Conservation (phyloP, 2,797 vertebrate genomes). For the Enteromius argenteus region DNA sequence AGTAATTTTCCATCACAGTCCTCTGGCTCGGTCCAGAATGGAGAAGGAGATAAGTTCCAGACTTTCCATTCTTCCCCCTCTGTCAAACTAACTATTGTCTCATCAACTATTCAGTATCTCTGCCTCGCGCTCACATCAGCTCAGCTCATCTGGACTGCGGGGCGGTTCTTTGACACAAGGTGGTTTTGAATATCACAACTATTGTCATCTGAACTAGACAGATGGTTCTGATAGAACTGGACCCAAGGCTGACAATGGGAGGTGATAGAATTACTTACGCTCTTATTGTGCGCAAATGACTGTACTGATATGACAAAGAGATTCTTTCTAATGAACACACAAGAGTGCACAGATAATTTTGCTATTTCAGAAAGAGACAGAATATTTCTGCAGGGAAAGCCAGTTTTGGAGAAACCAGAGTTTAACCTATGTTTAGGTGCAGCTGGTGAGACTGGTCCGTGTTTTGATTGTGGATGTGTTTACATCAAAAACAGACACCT, state of each 20-base stretch:
- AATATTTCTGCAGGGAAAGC: not conserved
- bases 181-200: slow-evolving; percentile 65
- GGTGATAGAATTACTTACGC: slow-evolving; percentile 36
- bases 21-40: slow-evolving; percentile 52
- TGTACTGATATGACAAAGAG: not conserved
- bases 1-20: slow-evolving; percentile 62
- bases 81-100: slow-evolving; percentile 75
- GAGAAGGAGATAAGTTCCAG: slow-evolving; percentile 46
- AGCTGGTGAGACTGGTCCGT: not conserved
- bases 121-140: slow-evolving; percentile 77
- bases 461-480: not conserved
- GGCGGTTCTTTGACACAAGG: slow-evolving; percentile 69
- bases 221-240: slow-evolving; percentile 64
- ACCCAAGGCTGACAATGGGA: slow-evolving; percentile 29
- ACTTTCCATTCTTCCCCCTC: slow-evolving; percentile 62
- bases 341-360: not conserved
- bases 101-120: slow-evolving; percentile 85
- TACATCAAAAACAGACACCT: not conserved
- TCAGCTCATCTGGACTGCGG: slow-evolving; percentile 71
- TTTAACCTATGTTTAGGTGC: not conserved
- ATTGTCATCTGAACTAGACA: slow-evolving; percentile 69
- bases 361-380: not conserved
- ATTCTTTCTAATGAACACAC: slow-evolving; percentile 7
- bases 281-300: not conserved
- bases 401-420: not conserved